Evolutionary conservation across 1,140 invertebrate genomes (phyloP).

Genomic region (Cherax quadricarinatus): DNA sequence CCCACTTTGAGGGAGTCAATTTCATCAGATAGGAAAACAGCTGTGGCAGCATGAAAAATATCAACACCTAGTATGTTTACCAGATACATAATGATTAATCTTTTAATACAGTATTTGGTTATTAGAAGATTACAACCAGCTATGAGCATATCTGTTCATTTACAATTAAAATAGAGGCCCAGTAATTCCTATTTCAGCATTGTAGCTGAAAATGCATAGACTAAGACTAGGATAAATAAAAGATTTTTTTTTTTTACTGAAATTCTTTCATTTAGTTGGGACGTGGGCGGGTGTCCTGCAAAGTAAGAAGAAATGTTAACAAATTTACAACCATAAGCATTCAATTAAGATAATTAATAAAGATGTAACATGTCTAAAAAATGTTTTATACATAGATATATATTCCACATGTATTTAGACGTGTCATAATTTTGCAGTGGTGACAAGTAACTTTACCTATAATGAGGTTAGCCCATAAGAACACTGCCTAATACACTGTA

Average conservation of each 20-base stretch:
- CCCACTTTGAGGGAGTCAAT: too few species aligned
- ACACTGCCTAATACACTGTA: neutral
- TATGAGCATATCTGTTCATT: too few species aligned
- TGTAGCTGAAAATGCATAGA: too few species aligned
- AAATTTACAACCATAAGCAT: neutral
- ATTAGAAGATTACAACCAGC: too few species aligned
- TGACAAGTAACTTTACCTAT: neutral
- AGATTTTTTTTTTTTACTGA: neutral
- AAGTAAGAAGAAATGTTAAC: neutral
- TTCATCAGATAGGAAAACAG: too few species aligned
- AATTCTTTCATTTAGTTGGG: neutral
- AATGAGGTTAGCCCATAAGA: neutral
- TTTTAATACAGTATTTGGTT: too few species aligned
- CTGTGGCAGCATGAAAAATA: too few species aligned
- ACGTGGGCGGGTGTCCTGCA: neutral
- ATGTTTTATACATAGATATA: neutral
- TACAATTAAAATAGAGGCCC: too few species aligned
- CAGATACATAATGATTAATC: too few species aligned
- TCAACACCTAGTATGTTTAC: too few species aligned
- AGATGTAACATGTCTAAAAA: neutral
- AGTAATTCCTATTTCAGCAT: too few species aligned
- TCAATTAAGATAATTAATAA: neutral
- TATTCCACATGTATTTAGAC: neutral
- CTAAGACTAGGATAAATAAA: too few species aligned
- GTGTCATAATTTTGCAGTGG: neutral